phyloP scores from a whole-genome alignment of 1,140 invertebrate genomes.

The Drosophila ficusphila region DNA sequence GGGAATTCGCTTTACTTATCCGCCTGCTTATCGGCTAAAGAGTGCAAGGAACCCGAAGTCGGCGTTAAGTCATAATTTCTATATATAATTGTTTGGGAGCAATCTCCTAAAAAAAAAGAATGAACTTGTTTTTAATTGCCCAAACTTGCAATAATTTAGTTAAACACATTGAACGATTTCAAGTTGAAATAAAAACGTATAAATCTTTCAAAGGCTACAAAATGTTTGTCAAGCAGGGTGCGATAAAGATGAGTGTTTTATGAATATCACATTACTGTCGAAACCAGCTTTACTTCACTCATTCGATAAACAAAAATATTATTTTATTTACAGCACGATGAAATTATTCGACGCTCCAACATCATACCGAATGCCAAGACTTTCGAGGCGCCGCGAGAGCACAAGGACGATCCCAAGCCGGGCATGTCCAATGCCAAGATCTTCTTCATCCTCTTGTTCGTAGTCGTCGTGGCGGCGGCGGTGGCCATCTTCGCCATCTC shows the following conservation, averaged over 20 bases:
- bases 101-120: not conserved
- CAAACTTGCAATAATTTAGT: not conserved
- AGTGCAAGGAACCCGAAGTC: slow-evolving; percentile 6
- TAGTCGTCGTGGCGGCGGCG: slow-evolving; percentile 91
- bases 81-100: no score
- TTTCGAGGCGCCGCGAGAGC: slow-evolving; percentile 94
- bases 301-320: not conserved
- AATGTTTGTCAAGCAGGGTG: not conserved
- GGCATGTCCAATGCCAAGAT: slow-evolving; percentile 94
- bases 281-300: not conserved
- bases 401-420: slow-evolving; percentile 94
- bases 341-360: slow-evolving; percentile 89
- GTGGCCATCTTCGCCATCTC: slow-evolving; percentile 94
- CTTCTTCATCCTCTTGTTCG: slow-evolving; percentile 93
- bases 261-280: not conserved
- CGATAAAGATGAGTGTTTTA: not conserved
- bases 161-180: not conserved
- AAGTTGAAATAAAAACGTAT: not conserved
- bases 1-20: not conserved
- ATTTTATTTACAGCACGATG: slow-evolving; percentile 86
- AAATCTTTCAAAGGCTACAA: not conserved
- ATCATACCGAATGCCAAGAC: slow-evolving; percentile 92
- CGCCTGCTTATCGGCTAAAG: not conserved
- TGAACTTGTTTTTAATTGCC: slow-evolving; percentile 1
- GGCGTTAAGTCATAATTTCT: not conserved